Evolutionary conservation across 2,888 invertebrate species (phyloP), one percentile per base, ranked within the genome.

Genomic region (Epistrophe grossulariae): DNA sequence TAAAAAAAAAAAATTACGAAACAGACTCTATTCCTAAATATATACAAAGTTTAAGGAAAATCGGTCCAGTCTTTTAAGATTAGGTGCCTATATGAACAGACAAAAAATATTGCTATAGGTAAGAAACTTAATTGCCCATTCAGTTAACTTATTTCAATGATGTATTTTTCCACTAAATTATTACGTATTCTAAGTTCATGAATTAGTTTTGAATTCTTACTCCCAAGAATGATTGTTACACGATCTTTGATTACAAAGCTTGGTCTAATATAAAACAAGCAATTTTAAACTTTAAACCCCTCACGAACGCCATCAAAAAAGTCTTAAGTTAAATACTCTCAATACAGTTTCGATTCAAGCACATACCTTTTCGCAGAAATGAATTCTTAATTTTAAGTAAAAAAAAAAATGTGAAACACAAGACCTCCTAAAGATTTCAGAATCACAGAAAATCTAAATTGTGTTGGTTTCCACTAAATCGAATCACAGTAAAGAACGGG

Each of bases 371-470:
- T 74, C 31, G 52, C 40, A 71, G 17, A 57, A 52, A 52, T 60
- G n/a, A 35, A 35, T 62, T 72, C 31, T 59, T 73, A 31, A 71
- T n/a, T 78, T 85, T 48, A 62, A 77, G 66, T 48, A 15, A 55
- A 55, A 40, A 40, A 38, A 40, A 24, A 55, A 73, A 71, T 74
- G 79, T 55, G 81, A 57, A 50, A 76, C 35, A 59, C 55, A 84
- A 66, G 43, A 76, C 40, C 45, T 74, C 24, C 73, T 72, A 40
- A 71, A 68, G 48, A 79, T 71, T 66, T 81, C 50, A 89, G 91
- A 94, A 95, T 96, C 96, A 97, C 95, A 97, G 96, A 93, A 97
- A 94, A 93, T 97, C 97, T 90, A 96, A 95, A 92, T 97, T 95
- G 90, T 97, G 95, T 88, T 96, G 95, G 90, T 96, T 95, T 88